A percentile compares a stretch with the other conserved stretches of the same genome.
phyloP scores from a whole-genome alignment of 2,888 invertebrate species.

The Lasioglossum leucozonium region DNA sequence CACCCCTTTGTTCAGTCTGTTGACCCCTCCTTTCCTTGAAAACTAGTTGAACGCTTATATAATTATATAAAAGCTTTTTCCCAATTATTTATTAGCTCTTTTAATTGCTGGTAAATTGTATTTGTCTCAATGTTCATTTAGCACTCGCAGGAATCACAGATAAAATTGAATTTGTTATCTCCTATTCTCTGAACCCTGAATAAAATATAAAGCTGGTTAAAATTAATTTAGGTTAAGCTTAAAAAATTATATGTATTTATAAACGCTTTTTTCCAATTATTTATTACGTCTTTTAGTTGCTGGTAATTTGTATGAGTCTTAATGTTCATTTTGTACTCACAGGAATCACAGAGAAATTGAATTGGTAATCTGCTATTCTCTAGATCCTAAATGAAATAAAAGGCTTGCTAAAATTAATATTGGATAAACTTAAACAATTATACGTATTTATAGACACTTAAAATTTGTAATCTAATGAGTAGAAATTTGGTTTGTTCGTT shows the following conservation, averaged over 20 bases:
- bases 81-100: not conserved
- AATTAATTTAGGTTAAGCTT: too few relatives aligned
- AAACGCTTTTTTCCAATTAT: not conserved
- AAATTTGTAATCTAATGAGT: not conserved
- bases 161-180: too few relatives aligned
- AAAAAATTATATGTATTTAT: too few relatives aligned
- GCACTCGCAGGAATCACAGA: too few relatives aligned
- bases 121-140: too few relatives aligned
- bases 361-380: not conserved
- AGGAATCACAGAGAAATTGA: not conserved
- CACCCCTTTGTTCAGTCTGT: not conserved
- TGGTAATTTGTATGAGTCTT: not conserved
- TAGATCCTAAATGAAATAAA: not conserved
- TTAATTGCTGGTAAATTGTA: not conserved
- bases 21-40: not conserved
- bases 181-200: too few relatives aligned
- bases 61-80: too few relatives aligned
- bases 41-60: not conserved
- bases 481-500: not conserved
- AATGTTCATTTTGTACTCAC: not conserved
- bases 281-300: not conserved
- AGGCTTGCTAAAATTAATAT: not conserved
- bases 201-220: too few relatives aligned
- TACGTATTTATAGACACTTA: too few relatives aligned
- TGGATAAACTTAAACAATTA: too few relatives aligned